These are phyloP conservation scores for Corythornis cristatus DNA, from an alignment of 2,113 vertebrate species.

Conservation along the genomic window DNA sequence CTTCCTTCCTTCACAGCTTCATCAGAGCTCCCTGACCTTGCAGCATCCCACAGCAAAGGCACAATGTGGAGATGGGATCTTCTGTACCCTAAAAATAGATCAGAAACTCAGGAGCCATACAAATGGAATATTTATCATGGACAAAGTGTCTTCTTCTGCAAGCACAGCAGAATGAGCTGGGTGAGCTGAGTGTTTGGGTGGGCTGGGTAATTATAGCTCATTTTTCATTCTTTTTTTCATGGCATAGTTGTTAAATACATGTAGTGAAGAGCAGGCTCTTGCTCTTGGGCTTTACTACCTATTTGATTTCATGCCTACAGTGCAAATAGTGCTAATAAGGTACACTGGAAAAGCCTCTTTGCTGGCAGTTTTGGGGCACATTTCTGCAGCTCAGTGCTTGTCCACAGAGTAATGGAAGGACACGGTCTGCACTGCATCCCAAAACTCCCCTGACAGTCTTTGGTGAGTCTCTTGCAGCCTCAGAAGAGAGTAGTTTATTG, in stretches of 20 bases:
- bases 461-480: not conserved
- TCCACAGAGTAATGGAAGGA: not conserved
- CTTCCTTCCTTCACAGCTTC: not conserved
- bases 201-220: not conserved
- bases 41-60: not conserved
- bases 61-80: not conserved
- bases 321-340: not conserved
- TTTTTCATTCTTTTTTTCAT: not conserved
- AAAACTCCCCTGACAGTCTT: not conserved
- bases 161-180: not conserved
- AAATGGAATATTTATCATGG: not conserved
- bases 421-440: not conserved
- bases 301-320: not conserved
- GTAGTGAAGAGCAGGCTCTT: not conserved
- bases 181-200: not conserved
- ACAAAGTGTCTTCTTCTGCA: fast-evolving
- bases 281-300: not conserved
- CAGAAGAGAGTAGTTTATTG: not conserved
- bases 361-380: not conserved
- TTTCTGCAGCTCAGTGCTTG: not conserved
- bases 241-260: not conserved
- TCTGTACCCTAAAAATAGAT: not conserved
- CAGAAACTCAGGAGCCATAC: not conserved
- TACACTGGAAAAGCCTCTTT: not conserved
- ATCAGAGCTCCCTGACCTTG: constrained; percentile 4